phyloP scores from a whole-genome alignment of 2,888 invertebrate genomes.

The Cylindroiulus punctatus region DNA sequence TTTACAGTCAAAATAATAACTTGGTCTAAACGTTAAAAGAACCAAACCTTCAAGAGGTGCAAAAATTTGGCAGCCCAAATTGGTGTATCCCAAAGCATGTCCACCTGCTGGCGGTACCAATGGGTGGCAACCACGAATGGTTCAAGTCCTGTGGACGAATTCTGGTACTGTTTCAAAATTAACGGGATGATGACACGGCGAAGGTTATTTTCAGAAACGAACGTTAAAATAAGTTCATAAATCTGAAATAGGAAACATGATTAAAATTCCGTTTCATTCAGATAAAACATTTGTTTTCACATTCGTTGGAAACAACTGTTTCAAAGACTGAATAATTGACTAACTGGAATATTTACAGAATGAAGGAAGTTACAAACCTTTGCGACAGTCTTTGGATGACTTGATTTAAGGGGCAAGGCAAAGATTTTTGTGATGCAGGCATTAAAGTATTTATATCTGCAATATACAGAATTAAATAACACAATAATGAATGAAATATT shows the following conservation, averaged over 20 bases:
- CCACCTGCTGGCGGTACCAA: slow-evolving; percentile 8
- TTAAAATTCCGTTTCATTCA: no score
- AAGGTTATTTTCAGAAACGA: background rate
- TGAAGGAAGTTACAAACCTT: background rate
- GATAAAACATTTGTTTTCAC: no score
- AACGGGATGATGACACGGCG: background rate
- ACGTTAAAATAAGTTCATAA: slow-evolving; percentile 32
- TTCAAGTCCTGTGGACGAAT: background rate
- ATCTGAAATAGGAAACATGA: slow-evolving; percentile 13
- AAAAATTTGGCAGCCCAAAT: slow-evolving; percentile 52
- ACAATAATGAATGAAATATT: no score
- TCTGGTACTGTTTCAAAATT: background rate
- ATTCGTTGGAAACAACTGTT: background rate
- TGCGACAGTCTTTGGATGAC: slow-evolving; percentile 21
- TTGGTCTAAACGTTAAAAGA: background rate
- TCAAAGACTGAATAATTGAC: background rate
- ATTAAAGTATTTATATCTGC: slow-evolving; percentile 46
- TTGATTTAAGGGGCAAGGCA: background rate
- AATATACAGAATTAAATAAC: background rate
- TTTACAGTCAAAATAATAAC: background rate
- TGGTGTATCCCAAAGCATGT: background rate
- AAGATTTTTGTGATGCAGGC: slow-evolving; percentile 25
- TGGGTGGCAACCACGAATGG: slow-evolving; percentile 45
- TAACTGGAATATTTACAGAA: background rate
- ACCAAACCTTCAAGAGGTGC: slow-evolving; percentile 12